Percentiles rank a stretch among this genome's conserved stretches.
phyloP scores from a whole-genome alignment of 2,113 vertebrate genomes.

The Bos taurus region DNA sequence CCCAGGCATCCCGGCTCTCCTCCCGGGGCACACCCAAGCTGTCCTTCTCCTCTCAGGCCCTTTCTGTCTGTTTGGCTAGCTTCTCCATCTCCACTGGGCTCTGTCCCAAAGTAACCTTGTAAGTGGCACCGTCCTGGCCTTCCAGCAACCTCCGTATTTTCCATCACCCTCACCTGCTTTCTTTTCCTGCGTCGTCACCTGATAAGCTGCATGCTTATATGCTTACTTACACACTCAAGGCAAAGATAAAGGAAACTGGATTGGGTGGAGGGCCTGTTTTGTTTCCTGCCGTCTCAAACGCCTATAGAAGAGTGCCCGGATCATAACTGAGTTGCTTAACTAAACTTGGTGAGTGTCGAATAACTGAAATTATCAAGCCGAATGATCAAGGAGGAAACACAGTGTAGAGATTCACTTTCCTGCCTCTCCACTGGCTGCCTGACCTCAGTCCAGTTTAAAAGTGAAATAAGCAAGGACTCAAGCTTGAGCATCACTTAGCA shows the following conservation, averaged over 20 bases:
- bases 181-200: not conserved
- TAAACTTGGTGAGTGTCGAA: not conserved
- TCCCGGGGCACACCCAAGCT: fast-evolving
- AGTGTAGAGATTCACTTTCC: fast-evolving
- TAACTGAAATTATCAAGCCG: not conserved
- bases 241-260: not conserved
- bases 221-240: not conserved
- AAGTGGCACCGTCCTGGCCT: fast-evolving
- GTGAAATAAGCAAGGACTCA: not conserved
- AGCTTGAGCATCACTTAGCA: not conserved
- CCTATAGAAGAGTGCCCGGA: fast-evolving
- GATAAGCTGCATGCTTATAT: fast-evolving
- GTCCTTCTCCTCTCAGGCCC: not conserved
- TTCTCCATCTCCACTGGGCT: fast-evolving
- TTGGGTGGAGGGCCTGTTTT: not conserved
- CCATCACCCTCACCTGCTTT: not conserved
- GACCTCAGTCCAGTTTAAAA: not conserved
- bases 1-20: fast-evolving
- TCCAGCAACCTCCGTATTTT: fast-evolving
- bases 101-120: fast-evolving
- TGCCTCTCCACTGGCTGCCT: not conserved
- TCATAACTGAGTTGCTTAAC: not conserved
- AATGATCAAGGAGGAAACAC: not conserved
- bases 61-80: too few species aligned
- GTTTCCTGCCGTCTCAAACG: fast-evolving